Conservation (phyloP, 2,113 vertebrate species). For the Ursus arctos region DNA sequence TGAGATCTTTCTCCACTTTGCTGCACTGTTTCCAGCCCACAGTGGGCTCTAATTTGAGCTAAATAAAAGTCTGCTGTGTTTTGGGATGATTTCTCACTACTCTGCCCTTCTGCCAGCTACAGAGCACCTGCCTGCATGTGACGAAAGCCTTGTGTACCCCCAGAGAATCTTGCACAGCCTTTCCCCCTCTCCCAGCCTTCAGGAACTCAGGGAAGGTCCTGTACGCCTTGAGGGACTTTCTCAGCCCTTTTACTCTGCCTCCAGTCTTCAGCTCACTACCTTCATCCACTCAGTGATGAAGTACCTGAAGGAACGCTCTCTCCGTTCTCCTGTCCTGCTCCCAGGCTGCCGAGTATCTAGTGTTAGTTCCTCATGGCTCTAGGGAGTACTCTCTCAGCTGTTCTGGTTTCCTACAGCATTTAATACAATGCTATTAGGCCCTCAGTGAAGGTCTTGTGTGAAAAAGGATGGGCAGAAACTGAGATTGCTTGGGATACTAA, state of each 20-base stretch:
- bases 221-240: neutral
- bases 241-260: neutral
- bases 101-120: neutral
- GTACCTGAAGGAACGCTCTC: neutral
- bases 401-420: neutral
- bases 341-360: neutral
- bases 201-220: neutral
- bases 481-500: neutral
- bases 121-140: neutral
- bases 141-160: neutral
- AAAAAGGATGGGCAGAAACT: neutral
- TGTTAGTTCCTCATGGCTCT: neutral
- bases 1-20: neutral
- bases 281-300: neutral
- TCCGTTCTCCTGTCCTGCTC: neutral
- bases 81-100: neutral
- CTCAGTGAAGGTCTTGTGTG: neutral
- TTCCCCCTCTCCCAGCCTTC: neutral
- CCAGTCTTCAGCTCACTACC: neutral
- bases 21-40: neutral
- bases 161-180: neutral
- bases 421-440: neutral
- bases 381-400: neutral
- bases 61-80: neutral
- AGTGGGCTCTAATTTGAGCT: neutral